Base-by-base conservation (phyloP, 2,888 invertebrate genomes). In the Tiphia femorata region DNA sequence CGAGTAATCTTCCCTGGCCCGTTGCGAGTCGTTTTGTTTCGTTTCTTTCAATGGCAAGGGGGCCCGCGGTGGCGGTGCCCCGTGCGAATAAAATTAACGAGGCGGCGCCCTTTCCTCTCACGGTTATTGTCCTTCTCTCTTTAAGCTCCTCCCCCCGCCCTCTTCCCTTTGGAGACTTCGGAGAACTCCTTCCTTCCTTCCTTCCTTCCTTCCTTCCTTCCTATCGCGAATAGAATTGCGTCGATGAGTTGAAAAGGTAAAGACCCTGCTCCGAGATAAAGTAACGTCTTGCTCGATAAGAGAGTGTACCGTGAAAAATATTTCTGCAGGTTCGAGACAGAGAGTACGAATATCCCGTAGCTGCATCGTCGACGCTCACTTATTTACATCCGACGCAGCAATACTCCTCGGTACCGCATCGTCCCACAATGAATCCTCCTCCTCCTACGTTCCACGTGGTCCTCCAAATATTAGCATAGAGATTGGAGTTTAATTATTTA, bases 81-180 rank as follows among this genome's bases (percentile, higher is more conserved):
- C 49, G 54, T 47, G 63, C 63, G 63, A 63, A 60, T 58, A 51
- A 63, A 65, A 63, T 65, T 60, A 63, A 65, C 60, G 64, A 62
- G 62, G 58, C 53, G 41, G 20, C 43, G 10, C 12, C 12, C 10
- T 21, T 6, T 12, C 2, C 10, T 14, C 20, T 16, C 17, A 17
- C 38, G 10, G 17, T 38, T 38, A 38, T 38, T 20, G n/a, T 38
- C 19, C 1, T 38, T 14, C 19, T 1, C 10, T 16, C 19, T 37
- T 25, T 8, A 8, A 25, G 25, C 8, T 25, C 8, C 25, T 25
- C 25, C 8, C 25, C 8, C 8, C 8, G 8, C 8, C 8, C 8
- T 25, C 8, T 25, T 6, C 8, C 25, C 6, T 8, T 5, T 8
- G 25, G 8, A 25, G 8, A 6, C 8, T 6, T 25, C 25, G 25